These are phyloP conservation scores for Gadus chalcogrammus DNA, from an alignment of 2,113 vertebrate genomes.

Conservation along the genomic window DNA sequence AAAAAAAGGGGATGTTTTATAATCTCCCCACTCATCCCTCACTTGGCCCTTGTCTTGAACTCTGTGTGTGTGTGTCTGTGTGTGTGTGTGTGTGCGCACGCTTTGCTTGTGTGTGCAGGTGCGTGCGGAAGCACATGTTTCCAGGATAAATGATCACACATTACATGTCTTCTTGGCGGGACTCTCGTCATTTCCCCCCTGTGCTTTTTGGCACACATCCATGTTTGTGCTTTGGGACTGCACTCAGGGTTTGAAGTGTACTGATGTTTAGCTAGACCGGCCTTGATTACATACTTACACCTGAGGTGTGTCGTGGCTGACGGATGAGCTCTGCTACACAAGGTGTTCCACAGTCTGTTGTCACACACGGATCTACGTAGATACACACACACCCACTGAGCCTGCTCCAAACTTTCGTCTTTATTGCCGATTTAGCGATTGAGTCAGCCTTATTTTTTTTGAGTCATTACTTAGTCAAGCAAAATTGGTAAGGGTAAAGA, in stretches of 20 bases:
- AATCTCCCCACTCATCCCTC: slow-evolving; percentile 43
- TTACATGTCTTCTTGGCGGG: slow-evolving; percentile 36
- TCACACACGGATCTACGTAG: background rate
- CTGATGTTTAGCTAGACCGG: slow-evolving; percentile 31
- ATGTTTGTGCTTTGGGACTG: slow-evolving; percentile 21
- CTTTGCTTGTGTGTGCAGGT: slow-evolving; percentile 19
- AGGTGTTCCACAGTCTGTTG: background rate
- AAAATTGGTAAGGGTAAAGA: too few relatives aligned
- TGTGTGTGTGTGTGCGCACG: background rate
- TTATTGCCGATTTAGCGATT: too few relatives aligned
- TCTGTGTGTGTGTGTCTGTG: slow-evolving; percentile 11
- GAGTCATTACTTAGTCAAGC: too few relatives aligned
- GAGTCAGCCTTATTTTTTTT: too few relatives aligned
- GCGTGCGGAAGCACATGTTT: slow-evolving; percentile 14
- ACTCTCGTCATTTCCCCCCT: slow-evolving; percentile 9
- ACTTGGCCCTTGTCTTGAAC: slow-evolving; percentile 47
- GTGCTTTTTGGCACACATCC: slow-evolving; percentile 23
- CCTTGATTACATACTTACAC: slow-evolving; percentile 21
- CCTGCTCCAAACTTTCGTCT: too few relatives aligned
- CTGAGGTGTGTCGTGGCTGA: background rate
- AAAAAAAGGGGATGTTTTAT: slow-evolving; percentile 53
- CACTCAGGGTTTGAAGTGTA: slow-evolving; percentile 25
- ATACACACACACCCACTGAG: background rate
- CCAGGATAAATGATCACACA: slow-evolving; percentile 32
- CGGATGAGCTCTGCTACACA: background rate